These are phyloP conservation scores for Spea multiplicata DNA, from an alignment of 2,113 vertebrate species.

Conservation along the genomic window DNA sequence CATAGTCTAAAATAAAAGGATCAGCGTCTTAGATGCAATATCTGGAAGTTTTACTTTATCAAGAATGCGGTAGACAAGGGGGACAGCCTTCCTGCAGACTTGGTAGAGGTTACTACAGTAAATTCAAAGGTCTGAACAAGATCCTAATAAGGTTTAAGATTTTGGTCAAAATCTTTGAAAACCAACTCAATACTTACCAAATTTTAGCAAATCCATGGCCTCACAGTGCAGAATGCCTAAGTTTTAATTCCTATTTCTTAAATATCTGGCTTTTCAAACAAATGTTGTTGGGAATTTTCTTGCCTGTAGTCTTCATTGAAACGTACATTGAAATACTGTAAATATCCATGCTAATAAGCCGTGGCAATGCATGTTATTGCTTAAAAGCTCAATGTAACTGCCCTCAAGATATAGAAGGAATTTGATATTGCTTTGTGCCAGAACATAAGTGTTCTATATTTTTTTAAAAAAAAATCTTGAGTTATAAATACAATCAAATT, in stretches of 20 bases:
- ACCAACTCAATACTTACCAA: too few relatives aligned
- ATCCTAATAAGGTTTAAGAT: too few relatives aligned
- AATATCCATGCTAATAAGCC: slow-evolving; percentile 22
- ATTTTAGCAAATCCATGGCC: too few relatives aligned
- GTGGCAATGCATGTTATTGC: slow-evolving; percentile 15
- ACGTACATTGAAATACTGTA: slow-evolving; percentile 16
- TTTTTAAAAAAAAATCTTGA: slow-evolving; percentile 24
- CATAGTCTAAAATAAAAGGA: too few relatives aligned
- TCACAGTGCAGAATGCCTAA: too few relatives aligned
- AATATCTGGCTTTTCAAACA: neutral
- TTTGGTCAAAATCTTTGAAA: too few relatives aligned
- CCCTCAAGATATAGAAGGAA: neutral
- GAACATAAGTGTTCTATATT: slow-evolving; percentile 14
- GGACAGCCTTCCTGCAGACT: too few relatives aligned
- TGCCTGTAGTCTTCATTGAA: neutral
- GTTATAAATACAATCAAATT: slow-evolving; percentile 43
- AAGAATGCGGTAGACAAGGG: too few relatives aligned
- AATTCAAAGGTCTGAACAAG: too few relatives aligned
- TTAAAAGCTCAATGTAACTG: slow-evolving; percentile 12
- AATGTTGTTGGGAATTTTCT: neutral
- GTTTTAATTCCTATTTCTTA: neutral
- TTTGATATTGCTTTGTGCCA: slow-evolving; percentile 30
- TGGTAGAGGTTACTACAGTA: too few relatives aligned
- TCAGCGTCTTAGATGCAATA: too few relatives aligned
- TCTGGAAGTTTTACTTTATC: too few relatives aligned